A percentile compares a stretch with the other conserved stretches of the same genome.
Evolutionary conservation across 2,888 invertebrate species (phyloP).

Genomic region (Zhuqinia jingwanae): DNA sequence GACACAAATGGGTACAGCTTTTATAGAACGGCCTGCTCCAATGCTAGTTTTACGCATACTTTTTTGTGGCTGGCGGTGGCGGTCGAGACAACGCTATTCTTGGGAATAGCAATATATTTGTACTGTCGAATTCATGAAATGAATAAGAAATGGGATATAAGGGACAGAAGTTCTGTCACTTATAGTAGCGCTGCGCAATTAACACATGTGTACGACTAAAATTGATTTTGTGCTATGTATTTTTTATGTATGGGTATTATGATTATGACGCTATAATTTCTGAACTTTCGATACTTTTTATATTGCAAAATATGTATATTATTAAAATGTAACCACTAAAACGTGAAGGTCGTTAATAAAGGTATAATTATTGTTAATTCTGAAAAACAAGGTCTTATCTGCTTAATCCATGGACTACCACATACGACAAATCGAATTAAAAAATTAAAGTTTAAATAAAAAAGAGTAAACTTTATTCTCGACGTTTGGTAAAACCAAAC

Average conservation of each 20-base stretch:
- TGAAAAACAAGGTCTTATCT: too few species aligned
- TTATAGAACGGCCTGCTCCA: slow-evolving; percentile 5
- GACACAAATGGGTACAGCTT: slow-evolving; percentile 27
- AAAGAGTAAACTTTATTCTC: too few species aligned
- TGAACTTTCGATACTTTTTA: too few species aligned
- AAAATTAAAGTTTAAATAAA: too few species aligned
- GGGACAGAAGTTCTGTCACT: slow-evolving; percentile 47
- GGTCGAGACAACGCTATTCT: slow-evolving; percentile 49
- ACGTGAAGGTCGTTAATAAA: too few species aligned
- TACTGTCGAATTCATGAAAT: slow-evolving; percentile 56
- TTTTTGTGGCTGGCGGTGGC: slow-evolving; percentile 51
- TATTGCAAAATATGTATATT: too few species aligned
- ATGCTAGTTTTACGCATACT: slow-evolving; percentile 31
- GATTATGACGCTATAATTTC: too few species aligned
- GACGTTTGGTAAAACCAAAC: too few species aligned
- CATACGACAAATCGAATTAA: too few species aligned
- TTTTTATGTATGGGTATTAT: background rate
- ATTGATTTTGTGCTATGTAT: background rate
- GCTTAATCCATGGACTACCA: too few species aligned
- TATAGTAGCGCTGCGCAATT: slow-evolving; percentile 61
- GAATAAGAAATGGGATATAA: slow-evolving; percentile 59
- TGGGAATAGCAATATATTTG: slow-evolving; percentile 51
- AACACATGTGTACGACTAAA: slow-evolving; percentile 50
- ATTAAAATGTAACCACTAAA: too few species aligned
- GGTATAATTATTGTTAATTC: too few species aligned